A percentile compares a stretch with the other conserved stretches of the same genome.
phyloP scores from a whole-genome alignment of 2,113 vertebrate genomes.

The Nerophis ophidion region DNA sequence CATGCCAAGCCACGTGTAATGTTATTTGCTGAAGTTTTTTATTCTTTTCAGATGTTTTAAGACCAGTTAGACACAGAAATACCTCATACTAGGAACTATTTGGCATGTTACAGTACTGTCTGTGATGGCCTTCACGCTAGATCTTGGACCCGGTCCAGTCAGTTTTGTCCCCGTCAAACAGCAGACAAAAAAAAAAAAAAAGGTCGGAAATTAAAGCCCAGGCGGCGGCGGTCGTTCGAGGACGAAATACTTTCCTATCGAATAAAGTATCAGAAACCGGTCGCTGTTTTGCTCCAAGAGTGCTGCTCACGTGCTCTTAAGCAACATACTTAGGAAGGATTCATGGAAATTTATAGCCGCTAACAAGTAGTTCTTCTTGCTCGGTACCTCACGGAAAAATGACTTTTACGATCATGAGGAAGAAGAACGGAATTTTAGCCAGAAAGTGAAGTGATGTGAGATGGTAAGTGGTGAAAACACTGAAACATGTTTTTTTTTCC shows the following conservation, averaged over 20 bases:
- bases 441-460: too few species aligned
- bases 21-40: background rate
- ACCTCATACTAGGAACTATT: background rate
- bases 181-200: background rate
- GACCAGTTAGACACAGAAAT: constrained; percentile 1
- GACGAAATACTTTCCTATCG: background rate
- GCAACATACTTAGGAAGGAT: background rate
- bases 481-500: too few species aligned
- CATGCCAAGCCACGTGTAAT: too few species aligned
- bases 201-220: background rate
- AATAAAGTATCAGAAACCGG: background rate
- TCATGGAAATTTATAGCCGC: too few species aligned
- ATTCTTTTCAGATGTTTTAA: background rate
- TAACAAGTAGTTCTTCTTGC: too few species aligned
- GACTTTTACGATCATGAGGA: too few species aligned
- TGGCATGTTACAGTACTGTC: background rate
- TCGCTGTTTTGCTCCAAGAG: background rate
- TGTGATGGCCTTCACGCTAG: background rate
- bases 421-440: too few species aligned
- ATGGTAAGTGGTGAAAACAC: too few species aligned
- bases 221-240: background rate
- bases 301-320: background rate
- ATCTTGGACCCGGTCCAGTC: background rate
- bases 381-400: too few species aligned
- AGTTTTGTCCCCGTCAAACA: background rate